Evolutionary conservation across 2,113 vertebrate genomes (phyloP).

Genomic region (Phocoena phocoena): DNA sequence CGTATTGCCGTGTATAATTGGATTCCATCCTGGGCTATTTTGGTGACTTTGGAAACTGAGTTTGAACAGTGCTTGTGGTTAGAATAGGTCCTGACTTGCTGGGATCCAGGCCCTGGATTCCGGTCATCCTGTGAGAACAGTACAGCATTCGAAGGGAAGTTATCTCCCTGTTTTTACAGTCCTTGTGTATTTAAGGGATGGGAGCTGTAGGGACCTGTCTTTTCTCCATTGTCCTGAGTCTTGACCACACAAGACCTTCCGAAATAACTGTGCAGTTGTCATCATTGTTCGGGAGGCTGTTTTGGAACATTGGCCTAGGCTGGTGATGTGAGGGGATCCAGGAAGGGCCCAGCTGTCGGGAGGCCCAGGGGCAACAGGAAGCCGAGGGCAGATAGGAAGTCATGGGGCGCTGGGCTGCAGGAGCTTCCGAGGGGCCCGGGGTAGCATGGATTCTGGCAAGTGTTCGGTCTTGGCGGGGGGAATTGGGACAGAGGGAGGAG

Average conservation of each 20-base stretch:
- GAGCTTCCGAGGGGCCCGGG: not conserved
- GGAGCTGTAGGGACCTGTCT: not conserved
- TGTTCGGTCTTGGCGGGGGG: not conserved
- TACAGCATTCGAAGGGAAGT: not conserved
- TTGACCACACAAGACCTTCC: constrained; percentile 60
- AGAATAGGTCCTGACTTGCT: not conserved
- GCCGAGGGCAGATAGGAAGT: not conserved
- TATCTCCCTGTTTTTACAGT: not conserved
- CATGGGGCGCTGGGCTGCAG: not conserved
- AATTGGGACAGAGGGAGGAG: not conserved
- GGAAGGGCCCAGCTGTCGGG: constrained; percentile 79
- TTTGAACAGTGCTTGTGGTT: not conserved
- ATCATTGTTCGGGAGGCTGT: constrained; percentile 68
- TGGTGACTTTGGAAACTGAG: not conserved
- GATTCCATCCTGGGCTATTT: not conserved
- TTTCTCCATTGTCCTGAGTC: not conserved
- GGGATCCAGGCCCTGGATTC: not conserved
- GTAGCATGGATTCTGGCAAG: not conserved
- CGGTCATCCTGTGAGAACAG: not conserved
- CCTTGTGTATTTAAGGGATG: not conserved
- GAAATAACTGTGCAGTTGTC: constrained; percentile 84
- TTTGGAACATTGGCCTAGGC: constrained; percentile 80
- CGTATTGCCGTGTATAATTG: not conserved
- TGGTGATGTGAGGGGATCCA: constrained; percentile 65
- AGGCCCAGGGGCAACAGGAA: not conserved